phyloP scores from a whole-genome alignment of 1,140 invertebrate species.

The Caerostris extrusa region DNA sequence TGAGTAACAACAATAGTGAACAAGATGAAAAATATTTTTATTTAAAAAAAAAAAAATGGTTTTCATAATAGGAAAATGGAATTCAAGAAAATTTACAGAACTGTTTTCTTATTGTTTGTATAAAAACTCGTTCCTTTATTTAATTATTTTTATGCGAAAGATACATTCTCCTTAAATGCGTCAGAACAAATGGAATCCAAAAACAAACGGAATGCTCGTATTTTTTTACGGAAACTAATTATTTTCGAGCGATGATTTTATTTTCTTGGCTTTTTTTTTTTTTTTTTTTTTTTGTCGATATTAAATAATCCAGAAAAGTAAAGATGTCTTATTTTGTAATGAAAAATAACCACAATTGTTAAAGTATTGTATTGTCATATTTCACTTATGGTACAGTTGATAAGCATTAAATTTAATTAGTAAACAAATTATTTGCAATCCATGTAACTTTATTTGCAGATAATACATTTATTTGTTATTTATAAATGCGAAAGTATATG shows the following conservation, averaged over 20 bases:
- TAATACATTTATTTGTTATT: no score
- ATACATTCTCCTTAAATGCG: not conserved
- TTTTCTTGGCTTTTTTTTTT: not conserved
- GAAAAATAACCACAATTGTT: no score
- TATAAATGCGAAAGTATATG: no score
- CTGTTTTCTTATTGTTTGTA: not conserved
- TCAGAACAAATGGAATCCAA: not conserved
- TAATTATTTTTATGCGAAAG: not conserved
- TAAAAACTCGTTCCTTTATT: not conserved
- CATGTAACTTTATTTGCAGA: no score
- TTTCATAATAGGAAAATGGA: not conserved
- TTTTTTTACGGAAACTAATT: not conserved
- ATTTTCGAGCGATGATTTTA: conserved; percentile 32
- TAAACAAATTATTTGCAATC: no score
- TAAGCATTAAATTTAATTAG: no score
- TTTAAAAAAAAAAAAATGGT: not conserved
- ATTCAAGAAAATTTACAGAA: conserved; percentile 1
- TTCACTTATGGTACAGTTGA: no score
- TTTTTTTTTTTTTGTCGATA: not conserved
- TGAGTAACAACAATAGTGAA: not conserved
- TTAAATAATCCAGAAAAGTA: not conserved
- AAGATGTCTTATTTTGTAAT: no score
- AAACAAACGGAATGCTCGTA: conserved; percentile 16
- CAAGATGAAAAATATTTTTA: not conserved
- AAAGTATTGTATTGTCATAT: no score